Evolutionary conservation across 1,140 invertebrate species (phyloP), one percentile per base, ranked within the genome.

Genomic region (Aporrectodea caliginosa): DNA sequence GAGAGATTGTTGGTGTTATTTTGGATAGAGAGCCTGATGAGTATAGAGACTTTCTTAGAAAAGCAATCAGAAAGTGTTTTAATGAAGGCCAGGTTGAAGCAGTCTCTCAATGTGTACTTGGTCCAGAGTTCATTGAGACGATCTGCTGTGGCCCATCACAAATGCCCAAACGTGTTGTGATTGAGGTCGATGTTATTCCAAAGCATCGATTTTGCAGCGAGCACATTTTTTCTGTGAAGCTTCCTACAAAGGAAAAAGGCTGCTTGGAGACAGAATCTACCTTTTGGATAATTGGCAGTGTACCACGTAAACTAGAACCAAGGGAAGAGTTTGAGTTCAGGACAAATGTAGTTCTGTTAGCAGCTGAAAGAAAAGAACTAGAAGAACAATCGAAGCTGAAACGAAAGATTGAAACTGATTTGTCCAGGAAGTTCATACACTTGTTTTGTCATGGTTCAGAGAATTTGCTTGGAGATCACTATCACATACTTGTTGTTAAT

Each of bases 121-220:
- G 58, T 27, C 68, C 70, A 6, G 22, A 71, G 58, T 78, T 78
- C n/a, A 71, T 78, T 33, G 77, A 78, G 33, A 35, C 35, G 29
- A 29, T 77, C 12, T 33, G 2, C 12, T 29, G 16, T 29, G 2
- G 16, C 33, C 58, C 27, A 70, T 30, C n/a, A 12, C 29, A 22
- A 69, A n/a, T 71, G 43, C 43, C 30, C 22, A 16, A 27, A 29
- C 31, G 16, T 29, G 70, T 34, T 71, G 77, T 78, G 22, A 29
- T 78, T n/a, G 77, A 78, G 70, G 29, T 78, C 0, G 77, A 78
- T 34, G 69, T 78, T 6, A 69, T 78, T 16, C 77, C 77, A 27
- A n/a, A 1, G 12, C 33, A 72, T 29, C 70, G 30, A n/a, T n/a
- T 78, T 70, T 78, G 77, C 33, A 14, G 32, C 33, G 77, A 78